phyloP scores from a whole-genome alignment of 2,888 invertebrate species.

The Sarcophaga subvicina region DNA sequence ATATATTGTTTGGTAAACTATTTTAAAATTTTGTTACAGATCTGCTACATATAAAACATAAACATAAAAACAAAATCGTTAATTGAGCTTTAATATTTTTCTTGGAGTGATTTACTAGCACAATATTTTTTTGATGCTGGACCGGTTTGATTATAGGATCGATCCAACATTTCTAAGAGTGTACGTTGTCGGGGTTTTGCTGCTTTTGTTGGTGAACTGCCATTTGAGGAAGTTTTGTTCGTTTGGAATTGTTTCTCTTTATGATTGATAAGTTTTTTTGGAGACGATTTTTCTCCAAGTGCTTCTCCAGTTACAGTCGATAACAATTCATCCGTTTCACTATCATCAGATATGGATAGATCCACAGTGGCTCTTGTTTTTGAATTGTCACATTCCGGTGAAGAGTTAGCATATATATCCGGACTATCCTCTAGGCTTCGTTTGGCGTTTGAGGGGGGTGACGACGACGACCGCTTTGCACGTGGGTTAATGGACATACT shows the following conservation, averaged over 20 bases:
- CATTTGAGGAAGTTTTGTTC: conserved; percentile 33
- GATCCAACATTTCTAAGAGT: conserved; percentile 80
- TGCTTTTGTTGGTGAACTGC: conserved; percentile 52
- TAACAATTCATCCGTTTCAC: conserved; percentile 65
- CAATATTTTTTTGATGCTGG: conserved; percentile 63
- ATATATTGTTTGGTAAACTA: conserved; percentile 4
- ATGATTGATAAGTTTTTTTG: conserved; percentile 25
- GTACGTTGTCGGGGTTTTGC: conserved; percentile 75
- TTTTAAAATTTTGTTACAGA: conserved; percentile 25
- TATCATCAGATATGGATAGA: conserved; percentile 68
- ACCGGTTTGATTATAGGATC: conserved; percentile 66
- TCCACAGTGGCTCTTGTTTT: conserved; percentile 31
- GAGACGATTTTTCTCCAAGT: conserved; percentile 29
- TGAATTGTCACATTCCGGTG: conserved; percentile 64
- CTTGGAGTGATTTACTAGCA: conserved; percentile 46
- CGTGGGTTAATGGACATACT: conserved; percentile 64
- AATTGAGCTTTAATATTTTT: conserved; percentile 27
- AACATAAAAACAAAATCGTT: not conserved
- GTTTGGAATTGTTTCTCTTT: conserved; percentile 26
- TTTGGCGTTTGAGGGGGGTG: conserved; percentile 54
- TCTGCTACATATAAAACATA: not conserved
- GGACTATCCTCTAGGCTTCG: conserved; percentile 65
- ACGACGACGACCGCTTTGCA: conserved; percentile 37
- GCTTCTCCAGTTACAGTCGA: conserved; percentile 36
- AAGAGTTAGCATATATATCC: conserved; percentile 70